Percentiles rank a stretch among this genome's conserved stretches.
Conservation (phyloP, 2,888 invertebrate species). For the Eupithecia exiguata region DNA sequence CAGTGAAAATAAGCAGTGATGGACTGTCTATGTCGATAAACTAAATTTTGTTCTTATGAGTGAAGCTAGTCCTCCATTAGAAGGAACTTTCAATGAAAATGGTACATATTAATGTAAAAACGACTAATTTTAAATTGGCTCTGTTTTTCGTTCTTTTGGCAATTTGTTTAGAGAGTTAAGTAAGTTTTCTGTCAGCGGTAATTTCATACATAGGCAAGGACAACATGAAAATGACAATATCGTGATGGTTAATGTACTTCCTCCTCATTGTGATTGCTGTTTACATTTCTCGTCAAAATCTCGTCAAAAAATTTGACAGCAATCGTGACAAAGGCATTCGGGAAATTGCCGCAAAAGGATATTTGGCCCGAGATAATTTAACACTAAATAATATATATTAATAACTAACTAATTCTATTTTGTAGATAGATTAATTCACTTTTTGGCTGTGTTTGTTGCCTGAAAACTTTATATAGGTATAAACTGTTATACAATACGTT, state of each 20-base stretch:
- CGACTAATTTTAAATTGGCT: neutral
- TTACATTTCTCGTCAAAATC: neutral
- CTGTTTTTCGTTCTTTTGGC: neutral
- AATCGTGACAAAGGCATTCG: neutral
- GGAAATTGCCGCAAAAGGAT: neutral
- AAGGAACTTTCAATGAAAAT: neutral
- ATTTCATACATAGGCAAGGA: neutral
- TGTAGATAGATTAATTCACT: neutral
- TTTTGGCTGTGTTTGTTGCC: neutral
- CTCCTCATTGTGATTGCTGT: neutral
- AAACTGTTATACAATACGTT: neutral
- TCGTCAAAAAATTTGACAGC: no score
- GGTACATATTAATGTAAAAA: neutral
- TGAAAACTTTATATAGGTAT: neutral
- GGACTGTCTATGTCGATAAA: neutral
- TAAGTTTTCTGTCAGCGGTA: neutral
- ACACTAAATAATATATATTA: no score
- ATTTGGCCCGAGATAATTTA: neutral
- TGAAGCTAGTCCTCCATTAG: neutral
- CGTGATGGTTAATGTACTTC: neutral
- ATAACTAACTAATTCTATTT: neutral
- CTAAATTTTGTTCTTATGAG: neutral
- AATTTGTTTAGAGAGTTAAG: neutral
- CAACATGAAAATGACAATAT: neutral
- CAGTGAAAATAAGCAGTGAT: neutral